Evolutionary conservation across 1,140 invertebrate genomes (phyloP).

Genomic region (Papilio aristodemus): DNA sequence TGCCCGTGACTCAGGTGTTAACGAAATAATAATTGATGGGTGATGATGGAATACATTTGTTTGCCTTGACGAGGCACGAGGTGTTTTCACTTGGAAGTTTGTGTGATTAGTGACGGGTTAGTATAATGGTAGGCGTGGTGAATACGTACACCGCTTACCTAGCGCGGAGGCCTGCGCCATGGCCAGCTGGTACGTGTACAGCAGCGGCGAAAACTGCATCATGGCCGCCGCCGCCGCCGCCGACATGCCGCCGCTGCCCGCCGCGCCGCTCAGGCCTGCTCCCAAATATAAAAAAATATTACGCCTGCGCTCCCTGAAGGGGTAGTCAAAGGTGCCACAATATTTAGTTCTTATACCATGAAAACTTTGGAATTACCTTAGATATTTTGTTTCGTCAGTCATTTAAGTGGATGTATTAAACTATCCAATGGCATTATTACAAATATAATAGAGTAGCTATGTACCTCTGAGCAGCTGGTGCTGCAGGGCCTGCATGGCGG

Average conservation of each 20-base stretch:
- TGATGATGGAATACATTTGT: no score
- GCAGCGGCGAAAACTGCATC: slow-evolving; percentile 90
- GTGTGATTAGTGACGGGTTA: no score
- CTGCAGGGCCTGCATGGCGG: slow-evolving; percentile 90
- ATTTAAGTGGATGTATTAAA: no score
- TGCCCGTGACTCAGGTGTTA: no score
- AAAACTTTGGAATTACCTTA: background rate
- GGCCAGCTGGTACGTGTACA: slow-evolving; percentile 92
- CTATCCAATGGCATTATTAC: no score
- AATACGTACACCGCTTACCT: slow-evolving; percentile 68
- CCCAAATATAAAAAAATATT: background rate
- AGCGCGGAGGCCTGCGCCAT: slow-evolving; percentile 85
- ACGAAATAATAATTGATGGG: no score
- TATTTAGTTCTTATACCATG: no score
- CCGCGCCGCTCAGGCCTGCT: slow-evolving; percentile 62
- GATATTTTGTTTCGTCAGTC: background rate
- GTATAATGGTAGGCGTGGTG: slow-evolving; percentile 29
- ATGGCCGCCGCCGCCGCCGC: slow-evolving; percentile 88
- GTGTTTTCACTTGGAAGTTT: no score
- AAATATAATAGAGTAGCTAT: no score
- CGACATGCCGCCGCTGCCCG: slow-evolving; percentile 59
- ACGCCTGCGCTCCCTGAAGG: no score
- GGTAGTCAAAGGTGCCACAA: no score
- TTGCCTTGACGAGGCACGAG: no score
- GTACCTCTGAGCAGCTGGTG: slow-evolving; percentile 88